A percentile compares a stretch with the other conserved stretches of the same genome.
phyloP scores from a whole-genome alignment of 2,113 vertebrate species.

The Centropristis striata region DNA sequence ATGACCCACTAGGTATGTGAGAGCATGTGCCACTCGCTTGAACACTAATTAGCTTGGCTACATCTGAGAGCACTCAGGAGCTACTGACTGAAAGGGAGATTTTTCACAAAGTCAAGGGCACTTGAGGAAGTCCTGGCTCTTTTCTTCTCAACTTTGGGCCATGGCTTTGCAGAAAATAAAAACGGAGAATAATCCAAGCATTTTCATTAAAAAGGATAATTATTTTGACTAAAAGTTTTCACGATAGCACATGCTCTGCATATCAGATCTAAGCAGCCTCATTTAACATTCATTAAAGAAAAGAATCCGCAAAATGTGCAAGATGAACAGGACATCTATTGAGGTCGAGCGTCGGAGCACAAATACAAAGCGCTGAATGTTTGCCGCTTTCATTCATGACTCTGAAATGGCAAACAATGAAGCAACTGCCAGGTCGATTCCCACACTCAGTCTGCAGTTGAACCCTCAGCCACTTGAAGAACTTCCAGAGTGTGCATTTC shows the following conservation, averaged over 20 bases:
- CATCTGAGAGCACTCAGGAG: constrained; percentile 82
- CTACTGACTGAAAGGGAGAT: constrained; percentile 65
- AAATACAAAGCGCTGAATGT: constrained; percentile 54
- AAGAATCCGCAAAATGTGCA: constrained; percentile 29
- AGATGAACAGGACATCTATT: constrained; percentile 33
- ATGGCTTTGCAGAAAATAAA: constrained; percentile 9
- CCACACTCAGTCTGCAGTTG: constrained; percentile 41
- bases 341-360: constrained; percentile 32
- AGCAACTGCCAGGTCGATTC: constrained; percentile 53
- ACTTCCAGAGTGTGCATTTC: constrained; percentile 31
- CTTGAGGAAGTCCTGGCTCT: constrained; percentile 52
- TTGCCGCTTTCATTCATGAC: constrained; percentile 47
- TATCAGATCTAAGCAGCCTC: constrained; percentile 8
- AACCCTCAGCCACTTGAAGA: constrained; percentile 30
- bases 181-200: constrained; percentile 15
- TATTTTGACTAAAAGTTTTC: constrained; percentile 1
- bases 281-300: constrained; percentile 40
- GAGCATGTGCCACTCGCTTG: constrained; percentile 76
- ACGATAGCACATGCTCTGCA: constrained; percentile 17
- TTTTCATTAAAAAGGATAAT: constrained; percentile 11
- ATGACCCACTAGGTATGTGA: constrained; percentile 73
- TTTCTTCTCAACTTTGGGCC: constrained; percentile 31
- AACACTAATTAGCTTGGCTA: constrained; percentile 80
- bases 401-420: constrained; percentile 58
- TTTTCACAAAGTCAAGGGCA: constrained; percentile 66